Base-by-base conservation (phyloP, 2,113 vertebrate species). In the Natator depressus region DNA sequence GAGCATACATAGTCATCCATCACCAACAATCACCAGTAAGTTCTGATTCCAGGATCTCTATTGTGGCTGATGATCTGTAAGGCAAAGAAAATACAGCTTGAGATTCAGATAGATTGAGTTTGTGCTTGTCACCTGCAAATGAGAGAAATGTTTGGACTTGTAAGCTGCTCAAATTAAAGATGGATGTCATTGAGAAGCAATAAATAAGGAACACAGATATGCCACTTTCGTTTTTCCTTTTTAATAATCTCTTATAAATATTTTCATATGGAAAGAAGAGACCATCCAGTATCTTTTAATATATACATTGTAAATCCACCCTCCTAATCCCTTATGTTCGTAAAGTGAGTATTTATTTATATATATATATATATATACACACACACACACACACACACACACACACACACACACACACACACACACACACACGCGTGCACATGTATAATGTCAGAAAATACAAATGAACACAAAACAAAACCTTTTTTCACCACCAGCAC, bases 1-100 rank as follows among this genome's bases (percentile, higher is more conserved):
- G 80, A 85, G 49, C 13, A 76, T 96, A 83, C 57, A 3, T 84
- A 85, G 53, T 31, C 84, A 76, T 92, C 80, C 49, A 10, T 95
- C 93, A 84, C 80, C 82, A 81, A 54, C 83, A 85, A 78, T 8
- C 1, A 59, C 38, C 29, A 53, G 54, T 86, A 87, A 82, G 55
- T 87, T 82, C 72, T 90, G 53, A 57, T 88, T 85, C 59, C 4
- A 2, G 49, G 49, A 5, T 87, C 49, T 16, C 87, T 88, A 16
- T 92, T 85, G 82, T 46, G 51, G 49, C 50, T 90, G 46, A 87
- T 92, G 89, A 79, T 95, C 51, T 51, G n/a, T 80, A 94, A 91
- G 87, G 90, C 91, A 91, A 49, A 82, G 51, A 87, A 53, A 93
- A 20, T 20, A 89, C 4, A 25, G 84, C 82, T 24, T 57, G 72